A percentile compares a stretch with the other conserved stretches of the same genome.
Conservation (phyloP, 2,113 vertebrate genomes). For the Theristicus caerulescens region DNA sequence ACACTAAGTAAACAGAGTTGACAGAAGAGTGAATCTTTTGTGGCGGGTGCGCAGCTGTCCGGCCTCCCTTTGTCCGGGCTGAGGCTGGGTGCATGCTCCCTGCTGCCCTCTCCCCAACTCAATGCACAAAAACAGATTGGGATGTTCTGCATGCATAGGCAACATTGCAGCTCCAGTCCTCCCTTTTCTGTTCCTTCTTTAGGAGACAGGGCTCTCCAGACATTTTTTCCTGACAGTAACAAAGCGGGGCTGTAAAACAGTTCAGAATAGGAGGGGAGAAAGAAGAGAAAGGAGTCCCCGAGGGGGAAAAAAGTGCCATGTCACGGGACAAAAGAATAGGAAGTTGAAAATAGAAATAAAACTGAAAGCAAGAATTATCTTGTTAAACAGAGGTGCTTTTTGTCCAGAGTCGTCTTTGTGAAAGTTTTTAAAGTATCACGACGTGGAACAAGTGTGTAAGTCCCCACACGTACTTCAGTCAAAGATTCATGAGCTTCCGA, state of each 20-base stretch:
- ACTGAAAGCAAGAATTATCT: slow-evolving; percentile 81
- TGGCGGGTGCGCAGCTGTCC: slow-evolving; percentile 85
- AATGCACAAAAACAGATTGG: slow-evolving; percentile 86
- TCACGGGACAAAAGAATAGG: slow-evolving; percentile 74
- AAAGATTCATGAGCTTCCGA: slow-evolving; percentile 62
- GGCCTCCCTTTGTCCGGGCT: slow-evolving; percentile 82
- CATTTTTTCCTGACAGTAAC: slow-evolving; percentile 79
- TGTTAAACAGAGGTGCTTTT: slow-evolving; percentile 72
- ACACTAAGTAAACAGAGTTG: slow-evolving; percentile 88
- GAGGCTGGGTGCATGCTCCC: slow-evolving; percentile 85
- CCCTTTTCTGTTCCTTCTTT: slow-evolving; percentile 75
- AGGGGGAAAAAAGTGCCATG: slow-evolving; percentile 63
- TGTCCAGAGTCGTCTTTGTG: slow-evolving; percentile 50
- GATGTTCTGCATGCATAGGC: slow-evolving; percentile 84
- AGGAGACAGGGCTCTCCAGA: slow-evolving; percentile 77
- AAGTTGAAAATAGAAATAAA: slow-evolving; percentile 75
- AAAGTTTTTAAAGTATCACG: slow-evolving; percentile 59
- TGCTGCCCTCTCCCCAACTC: slow-evolving; percentile 80
- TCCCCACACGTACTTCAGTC: slow-evolving; percentile 49
- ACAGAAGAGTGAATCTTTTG: slow-evolving; percentile 86
- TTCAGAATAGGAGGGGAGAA: slow-evolving; percentile 63
- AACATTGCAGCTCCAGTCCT: slow-evolving; percentile 74
- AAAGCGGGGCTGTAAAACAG: slow-evolving; percentile 78
- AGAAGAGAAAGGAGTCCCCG: slow-evolving; percentile 65
- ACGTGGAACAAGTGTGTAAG: slow-evolving; percentile 41